A percentile compares a stretch with the other conserved stretches of the same genome.
phyloP scores from a whole-genome alignment of 2,113 vertebrate genomes.

The Dolichallabes microphthalmus region DNA sequence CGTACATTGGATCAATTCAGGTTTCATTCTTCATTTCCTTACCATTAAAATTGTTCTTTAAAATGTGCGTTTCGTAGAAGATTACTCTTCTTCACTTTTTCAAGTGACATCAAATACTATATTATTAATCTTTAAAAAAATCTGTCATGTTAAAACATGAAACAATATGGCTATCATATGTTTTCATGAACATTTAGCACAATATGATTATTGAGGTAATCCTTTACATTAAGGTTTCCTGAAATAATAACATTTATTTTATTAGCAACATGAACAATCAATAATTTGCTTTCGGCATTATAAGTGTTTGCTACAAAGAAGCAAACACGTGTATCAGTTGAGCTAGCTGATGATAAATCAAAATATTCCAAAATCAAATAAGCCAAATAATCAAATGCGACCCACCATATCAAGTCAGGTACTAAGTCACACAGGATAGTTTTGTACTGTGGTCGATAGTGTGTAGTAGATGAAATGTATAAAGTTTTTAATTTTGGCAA shows the following conservation, averaged over 20 bases:
- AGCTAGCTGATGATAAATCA: not conserved
- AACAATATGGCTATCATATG: slow-evolving; percentile 15
- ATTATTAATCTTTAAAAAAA: not conserved
- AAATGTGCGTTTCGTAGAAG: slow-evolving; percentile 9
- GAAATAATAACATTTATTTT: not conserved
- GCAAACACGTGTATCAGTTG: not conserved
- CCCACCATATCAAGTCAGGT: too few species aligned
- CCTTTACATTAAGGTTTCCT: slow-evolving; percentile 4
- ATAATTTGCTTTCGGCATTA: not conserved
- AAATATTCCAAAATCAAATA: not conserved
- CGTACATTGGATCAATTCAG: not conserved
- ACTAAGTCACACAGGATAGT: too few species aligned
- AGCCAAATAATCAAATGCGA: not conserved
- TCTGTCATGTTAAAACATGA: not conserved
- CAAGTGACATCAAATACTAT: slow-evolving; percentile 3
- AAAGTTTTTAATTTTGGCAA: too few species aligned
- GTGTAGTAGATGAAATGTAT: too few species aligned
- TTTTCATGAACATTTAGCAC: slow-evolving; percentile 11
- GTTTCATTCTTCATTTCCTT: not conserved
- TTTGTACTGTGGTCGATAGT: too few species aligned
- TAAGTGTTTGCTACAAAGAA: not conserved
- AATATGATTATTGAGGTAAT: slow-evolving; percentile 1
- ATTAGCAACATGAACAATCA: not conserved
- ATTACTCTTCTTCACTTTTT: not conserved
- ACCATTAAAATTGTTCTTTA: not conserved